A percentile compares a stretch with the other conserved stretches of the same genome.
These are phyloP conservation scores for Drosophila kambysellisi DNA, from an alignment of 2,888 invertebrate species.

Conservation along the genomic window DNA sequence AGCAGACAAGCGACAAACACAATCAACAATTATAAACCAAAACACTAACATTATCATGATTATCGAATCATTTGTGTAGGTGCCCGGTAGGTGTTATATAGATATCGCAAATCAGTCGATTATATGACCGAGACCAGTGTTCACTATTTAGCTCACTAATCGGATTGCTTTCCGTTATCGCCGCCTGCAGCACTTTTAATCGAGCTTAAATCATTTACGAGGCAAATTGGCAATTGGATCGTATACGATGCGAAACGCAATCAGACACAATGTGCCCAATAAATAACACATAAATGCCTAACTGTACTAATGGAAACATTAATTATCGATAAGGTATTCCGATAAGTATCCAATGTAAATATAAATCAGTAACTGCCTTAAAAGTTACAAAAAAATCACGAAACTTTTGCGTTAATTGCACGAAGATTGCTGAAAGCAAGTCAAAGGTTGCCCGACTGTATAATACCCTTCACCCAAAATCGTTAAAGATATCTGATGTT, in stretches of 20 bases:
- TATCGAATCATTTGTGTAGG: conserved; percentile 12
- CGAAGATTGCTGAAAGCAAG: background rate
- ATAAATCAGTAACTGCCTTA: background rate
- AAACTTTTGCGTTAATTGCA: background rate
- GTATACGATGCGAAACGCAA: conserved; percentile 36
- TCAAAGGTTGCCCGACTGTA: background rate
- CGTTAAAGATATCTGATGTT: background rate
- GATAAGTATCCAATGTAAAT: conserved; percentile 1
- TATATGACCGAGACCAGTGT: conserved; percentile 53
- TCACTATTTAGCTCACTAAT: conserved; percentile 59
- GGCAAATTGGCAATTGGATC: conserved; percentile 63
- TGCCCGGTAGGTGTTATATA: background rate
- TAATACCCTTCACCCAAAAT: background rate
- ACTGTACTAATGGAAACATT: background rate
- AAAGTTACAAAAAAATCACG: background rate
- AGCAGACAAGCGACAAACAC: conserved; percentile 12
- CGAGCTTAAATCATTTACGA: conserved; percentile 72
- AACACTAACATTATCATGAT: conserved; percentile 12
- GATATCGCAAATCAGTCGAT: conserved; percentile 58
- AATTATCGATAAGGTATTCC: background rate
- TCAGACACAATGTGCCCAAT: background rate
- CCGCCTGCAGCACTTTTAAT: conserved; percentile 50
- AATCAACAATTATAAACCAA: conserved; percentile 14
- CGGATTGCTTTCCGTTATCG: conserved; percentile 52
- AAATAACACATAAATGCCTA: background rate